phyloP scores from a whole-genome alignment of 1,140 invertebrate species.

The Pseudomyrmex cubaensis region DNA sequence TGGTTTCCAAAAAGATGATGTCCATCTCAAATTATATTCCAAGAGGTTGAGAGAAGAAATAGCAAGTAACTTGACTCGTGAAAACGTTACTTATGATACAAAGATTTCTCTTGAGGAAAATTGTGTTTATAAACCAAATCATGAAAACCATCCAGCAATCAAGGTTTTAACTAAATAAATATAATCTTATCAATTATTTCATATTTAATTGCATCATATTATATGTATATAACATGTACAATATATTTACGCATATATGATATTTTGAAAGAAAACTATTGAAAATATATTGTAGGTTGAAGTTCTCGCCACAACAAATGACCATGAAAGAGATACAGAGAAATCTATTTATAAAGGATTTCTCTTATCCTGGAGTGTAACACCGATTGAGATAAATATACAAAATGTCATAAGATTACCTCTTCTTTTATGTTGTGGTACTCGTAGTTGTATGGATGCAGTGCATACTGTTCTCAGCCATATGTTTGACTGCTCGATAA shows the following conservation, averaged over 20 bases:
- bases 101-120: constrained; percentile 71
- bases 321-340: constrained; percentile 26
- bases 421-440: constrained; percentile 78
- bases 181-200: constrained; percentile 19
- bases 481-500: constrained; percentile 80
- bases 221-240: constrained; percentile 56
- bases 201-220: constrained; percentile 3
- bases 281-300: constrained; percentile 74
- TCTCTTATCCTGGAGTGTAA: constrained; percentile 76
- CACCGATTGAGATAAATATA: constrained; percentile 15
- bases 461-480: constrained; percentile 73
- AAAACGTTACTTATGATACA: constrained; percentile 76
- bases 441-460: constrained; percentile 69
- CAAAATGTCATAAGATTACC: constrained; percentile 72
- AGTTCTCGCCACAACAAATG: constrained; percentile 62
- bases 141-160: constrained; percentile 69
- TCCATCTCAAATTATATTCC: constrained; percentile 77
- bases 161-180: constrained; percentile 63
- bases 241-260: neutral
- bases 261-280: too few species aligned
- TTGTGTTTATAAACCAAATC: constrained; percentile 44
- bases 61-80: constrained; percentile 71
- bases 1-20: constrained; percentile 72
- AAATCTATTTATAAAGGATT: constrained; percentile 77
- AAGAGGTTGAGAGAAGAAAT: constrained; percentile 80